These are phyloP conservation scores for Thrips palmi DNA, from an alignment of 1,140 invertebrate genomes.

Conservation along the genomic window DNA sequence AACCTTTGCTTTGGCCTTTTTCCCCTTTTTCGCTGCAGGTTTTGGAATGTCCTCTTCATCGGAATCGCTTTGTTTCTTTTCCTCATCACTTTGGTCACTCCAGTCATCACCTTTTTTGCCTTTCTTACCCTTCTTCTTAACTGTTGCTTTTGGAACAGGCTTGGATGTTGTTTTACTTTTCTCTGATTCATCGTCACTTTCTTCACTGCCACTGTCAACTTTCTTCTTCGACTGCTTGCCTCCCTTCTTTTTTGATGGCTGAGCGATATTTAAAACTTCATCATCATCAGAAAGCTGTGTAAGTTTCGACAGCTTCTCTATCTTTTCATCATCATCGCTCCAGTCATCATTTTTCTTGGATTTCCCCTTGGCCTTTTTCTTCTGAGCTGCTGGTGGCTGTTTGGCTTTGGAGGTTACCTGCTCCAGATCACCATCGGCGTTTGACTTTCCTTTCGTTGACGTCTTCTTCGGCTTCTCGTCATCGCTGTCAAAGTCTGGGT, in stretches of 20 bases:
- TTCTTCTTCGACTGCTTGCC: conserved; percentile 11
- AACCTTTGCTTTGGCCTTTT: conserved; percentile 1
- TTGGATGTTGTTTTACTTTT: background rate
- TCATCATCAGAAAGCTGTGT: conserved; percentile 10
- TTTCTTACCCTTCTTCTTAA: conserved; percentile 7
- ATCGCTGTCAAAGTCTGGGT: conserved; percentile 10
- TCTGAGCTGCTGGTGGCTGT: conserved; percentile 19
- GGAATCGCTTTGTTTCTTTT: conserved; percentile 15
- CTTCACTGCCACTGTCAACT: conserved; percentile 6
- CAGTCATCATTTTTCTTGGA: conserved; percentile 16
- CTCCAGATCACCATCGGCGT: conserved; percentile 5
- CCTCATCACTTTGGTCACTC: conserved; percentile 27
- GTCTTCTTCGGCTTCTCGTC: conserved; percentile 12
- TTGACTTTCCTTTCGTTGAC: conserved; percentile 4
- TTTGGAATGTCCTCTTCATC: conserved; percentile 13
- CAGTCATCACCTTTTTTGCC: conserved; percentile 23
- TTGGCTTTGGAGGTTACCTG: background rate
- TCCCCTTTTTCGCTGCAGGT: conserved; percentile 3
- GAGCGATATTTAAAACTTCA: conserved; percentile 6
- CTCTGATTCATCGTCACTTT: conserved; percentile 6
- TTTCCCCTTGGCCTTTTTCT: conserved; percentile 27
- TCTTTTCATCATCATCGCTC: conserved; percentile 13
- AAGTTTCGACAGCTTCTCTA: background rate
- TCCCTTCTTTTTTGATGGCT: conserved; percentile 10
- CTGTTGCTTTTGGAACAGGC: background rate